A percentile compares a stretch with the other conserved stretches of the same genome.
Conservation (phyloP, 92 coral and sea anemone genomes). For the Paragorgia papillata region DNA sequence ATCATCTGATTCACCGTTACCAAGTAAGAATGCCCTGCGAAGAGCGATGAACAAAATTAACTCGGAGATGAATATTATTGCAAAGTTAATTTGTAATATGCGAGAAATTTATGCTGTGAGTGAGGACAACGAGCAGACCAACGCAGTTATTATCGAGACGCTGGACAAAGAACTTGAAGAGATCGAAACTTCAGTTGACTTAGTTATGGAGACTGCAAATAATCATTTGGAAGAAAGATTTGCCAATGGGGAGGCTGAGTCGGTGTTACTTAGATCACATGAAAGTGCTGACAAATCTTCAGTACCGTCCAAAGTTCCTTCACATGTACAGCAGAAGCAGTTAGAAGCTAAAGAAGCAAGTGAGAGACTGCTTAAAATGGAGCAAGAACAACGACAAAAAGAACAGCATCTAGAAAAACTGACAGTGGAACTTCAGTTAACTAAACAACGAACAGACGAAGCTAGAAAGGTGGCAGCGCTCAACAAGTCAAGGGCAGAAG, state of each 20-base stretch:
- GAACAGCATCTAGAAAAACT: conserved; percentile 26
- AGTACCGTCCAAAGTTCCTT: not conserved
- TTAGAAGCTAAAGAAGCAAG: conserved; percentile 24
- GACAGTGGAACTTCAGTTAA: conserved; percentile 32
- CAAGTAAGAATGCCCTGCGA: conserved; percentile 38
- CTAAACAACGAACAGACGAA: conserved; percentile 53
- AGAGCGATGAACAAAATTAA: conserved; percentile 41
- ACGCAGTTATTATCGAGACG: conserved; percentile 44
- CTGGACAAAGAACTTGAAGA: conserved; percentile 45
- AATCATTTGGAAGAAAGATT: conserved; percentile 5
- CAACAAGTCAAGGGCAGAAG: conserved; percentile 18
- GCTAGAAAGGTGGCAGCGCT: conserved; percentile 39
- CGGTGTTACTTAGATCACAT: not conserved
- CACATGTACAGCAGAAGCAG: not conserved
- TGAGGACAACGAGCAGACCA: conserved; percentile 22
- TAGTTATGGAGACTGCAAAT: not conserved
- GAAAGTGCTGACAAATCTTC: not conserved
- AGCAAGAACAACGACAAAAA: conserved; percentile 36
- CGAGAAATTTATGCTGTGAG: no score
- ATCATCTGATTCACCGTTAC: conserved; percentile 31
- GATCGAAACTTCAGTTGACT: conserved; percentile 23
- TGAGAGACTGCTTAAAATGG: conserved; percentile 19
- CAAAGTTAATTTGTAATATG: conserved; percentile 42
- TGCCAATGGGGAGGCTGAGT: conserved; percentile 27
- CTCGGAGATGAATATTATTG: conserved; percentile 30